Evolutionary conservation across 2,888 invertebrate genomes (phyloP).

Genomic region (Trichacis sp.): DNA sequence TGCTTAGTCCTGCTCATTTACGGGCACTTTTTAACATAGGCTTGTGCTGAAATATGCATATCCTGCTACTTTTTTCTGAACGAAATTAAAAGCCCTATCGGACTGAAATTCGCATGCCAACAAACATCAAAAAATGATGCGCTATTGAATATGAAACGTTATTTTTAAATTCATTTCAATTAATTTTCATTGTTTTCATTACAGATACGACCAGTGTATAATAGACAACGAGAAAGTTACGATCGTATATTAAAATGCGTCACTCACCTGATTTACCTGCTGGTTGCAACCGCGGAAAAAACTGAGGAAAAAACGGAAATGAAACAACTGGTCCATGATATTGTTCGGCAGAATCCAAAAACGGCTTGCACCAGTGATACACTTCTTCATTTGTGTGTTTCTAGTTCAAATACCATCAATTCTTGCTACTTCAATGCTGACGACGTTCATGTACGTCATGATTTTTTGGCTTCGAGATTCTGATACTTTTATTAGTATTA

Average conservation of each 20-base stretch:
- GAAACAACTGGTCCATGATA: constrained; percentile 70
- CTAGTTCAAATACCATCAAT: constrained; percentile 81
- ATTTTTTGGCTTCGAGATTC: no score
- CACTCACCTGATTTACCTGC: constrained; percentile 81
- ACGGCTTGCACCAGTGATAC: constrained; percentile 81
- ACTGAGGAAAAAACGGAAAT: constrained; percentile 68
- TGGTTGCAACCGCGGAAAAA: constrained; percentile 74
- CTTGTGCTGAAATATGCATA: no score
- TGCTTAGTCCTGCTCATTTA: no score
- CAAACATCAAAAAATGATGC: no score
- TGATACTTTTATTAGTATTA: no score
- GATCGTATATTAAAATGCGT: constrained; percentile 85
- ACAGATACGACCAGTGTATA: constrained; percentile 78
- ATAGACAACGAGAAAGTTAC: constrained; percentile 84
- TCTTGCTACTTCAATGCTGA: constrained; percentile 80
- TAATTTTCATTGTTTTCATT: not conserved
- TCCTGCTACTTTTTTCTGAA: no score
- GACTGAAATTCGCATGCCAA: no score
- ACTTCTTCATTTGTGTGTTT: constrained; percentile 87
- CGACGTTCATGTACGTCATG: constrained; percentile 73
- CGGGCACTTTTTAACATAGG: no score
- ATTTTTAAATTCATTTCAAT: no score
- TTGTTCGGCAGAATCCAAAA: constrained; percentile 76
- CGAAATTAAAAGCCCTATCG: no score
- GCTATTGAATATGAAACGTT: no score